Percentiles rank a stretch among this genome's conserved stretches.
Evolutionary conservation across 1,140 invertebrate species (phyloP).

Genomic region (Zaprionus kolodkinae): DNA sequence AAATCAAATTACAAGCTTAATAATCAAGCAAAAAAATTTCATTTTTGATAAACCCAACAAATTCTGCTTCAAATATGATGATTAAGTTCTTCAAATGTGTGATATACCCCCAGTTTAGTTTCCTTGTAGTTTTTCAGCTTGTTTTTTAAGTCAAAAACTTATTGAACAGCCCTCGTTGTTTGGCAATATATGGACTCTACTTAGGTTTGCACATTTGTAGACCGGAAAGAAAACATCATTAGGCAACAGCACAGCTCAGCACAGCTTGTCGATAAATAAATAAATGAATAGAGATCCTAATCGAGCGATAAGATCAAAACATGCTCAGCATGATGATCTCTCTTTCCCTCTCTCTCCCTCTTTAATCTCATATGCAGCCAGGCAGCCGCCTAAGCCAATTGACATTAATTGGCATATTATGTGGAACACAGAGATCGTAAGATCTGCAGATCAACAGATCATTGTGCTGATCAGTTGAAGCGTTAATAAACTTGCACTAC

Average conservation of each 20-base stretch:
- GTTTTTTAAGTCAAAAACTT: neutral
- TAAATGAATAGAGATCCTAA: conserved; percentile 22
- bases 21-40: no score
- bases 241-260: neutral
- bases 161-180: neutral
- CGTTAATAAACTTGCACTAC: neutral
- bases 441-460: conserved; percentile 24
- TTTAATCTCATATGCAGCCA: neutral
- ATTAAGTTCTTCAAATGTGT: no score
- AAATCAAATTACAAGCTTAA: no score
- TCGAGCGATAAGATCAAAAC: conserved; percentile 58
- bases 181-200: no score
- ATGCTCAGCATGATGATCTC: neutral
- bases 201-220: no score
- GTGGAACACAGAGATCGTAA: conserved; percentile 19
- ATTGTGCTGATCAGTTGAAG: neutral
- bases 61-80: no score
- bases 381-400: conserved; percentile 39
- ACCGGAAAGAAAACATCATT: conserved; percentile 45
- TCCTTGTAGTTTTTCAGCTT: no score
- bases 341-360: neutral
- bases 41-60: no score
- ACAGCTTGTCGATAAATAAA: conserved; percentile 1
- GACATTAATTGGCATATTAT: conserved; percentile 73
- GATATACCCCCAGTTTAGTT: no score